These are phyloP conservation scores for Empidonax alnorum DNA, from an alignment of 2,113 vertebrate species.

Conservation along the genomic window DNA sequence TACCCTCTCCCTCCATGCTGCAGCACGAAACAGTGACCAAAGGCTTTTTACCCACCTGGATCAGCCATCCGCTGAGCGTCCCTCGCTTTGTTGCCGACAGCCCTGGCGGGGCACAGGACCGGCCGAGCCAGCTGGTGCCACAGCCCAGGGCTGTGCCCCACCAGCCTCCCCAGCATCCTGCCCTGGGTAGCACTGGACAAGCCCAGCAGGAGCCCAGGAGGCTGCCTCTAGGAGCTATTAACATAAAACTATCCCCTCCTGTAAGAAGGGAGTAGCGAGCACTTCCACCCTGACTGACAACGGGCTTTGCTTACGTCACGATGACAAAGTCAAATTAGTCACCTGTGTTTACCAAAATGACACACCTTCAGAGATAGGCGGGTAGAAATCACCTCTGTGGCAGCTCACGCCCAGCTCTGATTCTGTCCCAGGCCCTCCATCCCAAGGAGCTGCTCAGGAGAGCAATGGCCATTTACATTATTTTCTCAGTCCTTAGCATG, in stretches of 20 bases:
- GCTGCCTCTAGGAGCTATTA: neutral
- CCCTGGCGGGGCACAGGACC: accelerated
- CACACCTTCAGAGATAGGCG: accelerated
- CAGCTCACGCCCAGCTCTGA: neutral
- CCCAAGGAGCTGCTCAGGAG: neutral
- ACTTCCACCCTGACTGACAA: neutral
- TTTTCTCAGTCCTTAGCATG: neutral
- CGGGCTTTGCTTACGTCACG: neutral
- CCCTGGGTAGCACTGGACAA: neutral
- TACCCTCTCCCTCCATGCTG: neutral
- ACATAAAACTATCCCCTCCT: neutral
- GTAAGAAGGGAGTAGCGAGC: neutral
- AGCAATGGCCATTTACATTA: neutral
- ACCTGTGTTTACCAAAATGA: neutral
- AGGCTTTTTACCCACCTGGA: neutral
- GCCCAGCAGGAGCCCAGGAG: neutral
- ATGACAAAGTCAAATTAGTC: neutral
- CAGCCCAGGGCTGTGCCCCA: neutral
- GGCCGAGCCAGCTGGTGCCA: accelerated
- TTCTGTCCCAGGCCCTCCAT: neutral
- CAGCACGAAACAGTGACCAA: accelerated
- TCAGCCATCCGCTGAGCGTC: accelerated
- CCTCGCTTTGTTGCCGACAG: accelerated
- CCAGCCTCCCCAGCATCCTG: neutral
- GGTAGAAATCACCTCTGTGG: neutral